Percentiles rank a stretch among this genome's conserved stretches.
Evolutionary conservation across 2,888 invertebrate species (phyloP).

Genomic region (Mimachlamys varia): DNA sequence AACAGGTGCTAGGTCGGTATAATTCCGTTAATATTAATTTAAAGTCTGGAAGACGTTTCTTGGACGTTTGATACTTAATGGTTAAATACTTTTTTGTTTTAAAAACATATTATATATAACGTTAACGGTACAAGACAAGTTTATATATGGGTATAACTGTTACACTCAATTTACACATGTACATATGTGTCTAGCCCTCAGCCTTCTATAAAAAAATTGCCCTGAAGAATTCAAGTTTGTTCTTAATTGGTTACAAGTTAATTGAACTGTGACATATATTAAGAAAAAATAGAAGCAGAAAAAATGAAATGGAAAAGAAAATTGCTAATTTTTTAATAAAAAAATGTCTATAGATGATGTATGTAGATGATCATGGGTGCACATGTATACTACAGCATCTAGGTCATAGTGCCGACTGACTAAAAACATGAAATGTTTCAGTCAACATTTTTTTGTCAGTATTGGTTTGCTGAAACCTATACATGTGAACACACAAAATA

Average conservation of each 20-base stretch:
- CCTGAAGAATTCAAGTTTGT: neutral
- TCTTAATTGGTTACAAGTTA: neutral
- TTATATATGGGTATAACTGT: neutral
- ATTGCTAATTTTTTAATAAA: neutral
- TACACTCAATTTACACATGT: neutral
- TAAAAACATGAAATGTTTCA: neutral
- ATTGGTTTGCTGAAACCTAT: neutral
- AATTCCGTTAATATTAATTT: constrained; percentile 17
- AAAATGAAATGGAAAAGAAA: constrained; percentile 6
- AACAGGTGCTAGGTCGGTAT: neutral
- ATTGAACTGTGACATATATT: neutral
- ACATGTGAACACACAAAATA: neutral
- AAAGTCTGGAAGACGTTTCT: constrained; percentile 9
- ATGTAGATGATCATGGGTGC: neutral
- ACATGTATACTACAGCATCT: neutral
- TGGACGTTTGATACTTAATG: constrained; percentile 28
- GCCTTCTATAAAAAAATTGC: neutral
- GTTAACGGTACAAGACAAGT: neutral
- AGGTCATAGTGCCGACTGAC: too few species aligned
- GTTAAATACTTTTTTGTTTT: neutral
- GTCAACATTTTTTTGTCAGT: neutral
- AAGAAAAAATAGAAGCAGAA: neutral
- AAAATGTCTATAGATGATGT: neutral
- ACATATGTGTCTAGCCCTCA: neutral
- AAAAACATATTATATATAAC: constrained; percentile 16